Base-by-base conservation (phyloP, 2,888 invertebrate species). In the Eupeodes latifasciatus region DNA sequence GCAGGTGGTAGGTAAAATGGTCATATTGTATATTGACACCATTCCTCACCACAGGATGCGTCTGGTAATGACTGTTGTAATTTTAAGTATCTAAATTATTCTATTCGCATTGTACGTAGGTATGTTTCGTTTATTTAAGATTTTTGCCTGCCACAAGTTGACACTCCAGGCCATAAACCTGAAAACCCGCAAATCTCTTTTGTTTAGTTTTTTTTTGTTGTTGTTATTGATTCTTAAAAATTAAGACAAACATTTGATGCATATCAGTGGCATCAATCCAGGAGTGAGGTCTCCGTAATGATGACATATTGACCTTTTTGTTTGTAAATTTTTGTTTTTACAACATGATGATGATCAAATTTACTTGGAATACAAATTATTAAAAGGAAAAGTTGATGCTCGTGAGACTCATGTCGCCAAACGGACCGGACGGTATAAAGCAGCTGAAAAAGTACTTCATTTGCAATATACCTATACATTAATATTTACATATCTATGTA, bases 21-120 rank as follows among this genome's bases (percentile, higher is more conserved):
- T 80, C 79, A 72, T 72, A 80, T 77, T 72, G 84, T 57, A 80
- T 69, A 87, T 77, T 85, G 81, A 81, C 78, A 88, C 81, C 77
- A 74, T 81, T 81, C 79, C 36, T 89, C 85, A 82, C 89, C 89
- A 82, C 89, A 89, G 89, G 89, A 89, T 79, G 82, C 66, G 85
- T 85, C 81, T 81, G 85, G 74, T 83, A 81, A 81, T 88, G 85
- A 81, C 81, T 69, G 88, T 81, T 69, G 88, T 81, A 88, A 85
- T 88, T 88, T 88, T 81, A 71, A 88, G 81, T 88, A 85, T 85
- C 81, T 85, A 84, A 88, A 78, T 75, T 81, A 61, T 87, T 80
- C 74, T 81, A 84, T 84, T 84, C 62, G 72, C 74, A 82, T 59
- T 67, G 59, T 27, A 66, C 9, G 36, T 62, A 55, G 47, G 34